phyloP scores from a whole-genome alignment of 2,113 vertebrate genomes.

The Muntiacus reevesi region DNA sequence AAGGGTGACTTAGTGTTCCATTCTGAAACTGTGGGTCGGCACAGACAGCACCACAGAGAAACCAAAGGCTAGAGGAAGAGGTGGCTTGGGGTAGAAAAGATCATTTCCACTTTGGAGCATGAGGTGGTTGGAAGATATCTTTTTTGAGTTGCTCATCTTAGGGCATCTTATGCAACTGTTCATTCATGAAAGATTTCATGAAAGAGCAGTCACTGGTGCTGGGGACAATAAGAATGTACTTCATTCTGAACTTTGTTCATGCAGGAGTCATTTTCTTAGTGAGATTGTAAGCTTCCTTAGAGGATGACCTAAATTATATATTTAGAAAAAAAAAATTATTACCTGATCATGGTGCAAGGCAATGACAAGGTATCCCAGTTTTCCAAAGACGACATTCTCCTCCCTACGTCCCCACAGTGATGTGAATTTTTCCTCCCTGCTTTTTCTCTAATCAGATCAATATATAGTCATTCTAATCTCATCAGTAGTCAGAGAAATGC shows the following conservation, averaged over 20 bases:
- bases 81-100: neutral
- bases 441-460: neutral
- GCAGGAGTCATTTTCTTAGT: neutral
- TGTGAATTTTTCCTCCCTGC: neutral
- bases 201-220: neutral
- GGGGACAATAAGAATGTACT: neutral
- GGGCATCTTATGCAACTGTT: neutral
- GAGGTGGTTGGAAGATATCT: neutral
- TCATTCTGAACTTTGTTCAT: neutral
- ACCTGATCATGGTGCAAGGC: neutral
- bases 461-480: neutral
- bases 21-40: neutral
- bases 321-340: neutral
- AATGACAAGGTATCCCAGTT: neutral
- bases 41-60: neutral
- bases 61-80: neutral
- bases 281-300: slow-evolving; percentile 7
- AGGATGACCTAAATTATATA: neutral
- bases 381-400: neutral
- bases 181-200: neutral
- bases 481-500: neutral
- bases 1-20: neutral
- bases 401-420: neutral
- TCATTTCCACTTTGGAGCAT: neutral
- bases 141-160: neutral